phyloP scores from a whole-genome alignment of 1,140 invertebrate genomes.

The Trachymyrmex cornetzi region DNA sequence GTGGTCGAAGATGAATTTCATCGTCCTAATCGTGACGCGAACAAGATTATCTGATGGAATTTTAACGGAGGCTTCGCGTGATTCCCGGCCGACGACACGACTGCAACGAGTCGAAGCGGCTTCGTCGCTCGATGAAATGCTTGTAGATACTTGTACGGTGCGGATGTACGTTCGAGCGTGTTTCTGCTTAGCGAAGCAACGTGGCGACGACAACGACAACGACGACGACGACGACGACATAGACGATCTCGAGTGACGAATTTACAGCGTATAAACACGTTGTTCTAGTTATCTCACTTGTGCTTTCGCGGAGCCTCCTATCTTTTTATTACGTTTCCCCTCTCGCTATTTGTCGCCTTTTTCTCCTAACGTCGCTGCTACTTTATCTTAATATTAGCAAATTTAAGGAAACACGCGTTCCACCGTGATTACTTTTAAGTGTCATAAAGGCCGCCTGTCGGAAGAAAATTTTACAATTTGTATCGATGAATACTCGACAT shows the following conservation, averaged over 20 bases:
- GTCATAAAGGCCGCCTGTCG: background rate
- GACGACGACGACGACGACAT: background rate
- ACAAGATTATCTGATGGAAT: slow-evolving; percentile 86
- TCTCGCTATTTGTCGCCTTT: slow-evolving; percentile 54
- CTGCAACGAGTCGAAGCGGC: slow-evolving; percentile 39
- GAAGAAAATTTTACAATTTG: background rate
- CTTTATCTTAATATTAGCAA: slow-evolving; percentile 54
- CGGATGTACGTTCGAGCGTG: slow-evolving; percentile 24
- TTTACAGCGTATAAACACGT: slow-evolving; percentile 79
- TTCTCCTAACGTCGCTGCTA: slow-evolving; percentile 11
- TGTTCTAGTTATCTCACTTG: slow-evolving; percentile 75
- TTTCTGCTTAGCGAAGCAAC: slow-evolving; percentile 48
- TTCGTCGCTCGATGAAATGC: background rate
- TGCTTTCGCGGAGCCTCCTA: slow-evolving; percentile 23
- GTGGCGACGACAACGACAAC: slow-evolving; percentile 2
- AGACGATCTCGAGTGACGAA: slow-evolving; percentile 71
- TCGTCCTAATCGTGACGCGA: slow-evolving; percentile 81
- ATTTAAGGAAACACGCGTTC: slow-evolving; percentile 37
- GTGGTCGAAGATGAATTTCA: slow-evolving; percentile 72
- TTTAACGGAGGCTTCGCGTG: slow-evolving; percentile 83
- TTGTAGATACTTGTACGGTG: slow-evolving; percentile 56
- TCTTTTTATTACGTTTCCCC: slow-evolving; percentile 54
- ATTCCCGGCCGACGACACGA: slow-evolving; percentile 49
- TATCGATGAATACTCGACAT: slow-evolving; percentile 1
- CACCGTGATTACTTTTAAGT: slow-evolving; percentile 11